Conservation (phyloP, 92 coral and sea anemone genomes). For the Palythoa heliodiscus region DNA sequence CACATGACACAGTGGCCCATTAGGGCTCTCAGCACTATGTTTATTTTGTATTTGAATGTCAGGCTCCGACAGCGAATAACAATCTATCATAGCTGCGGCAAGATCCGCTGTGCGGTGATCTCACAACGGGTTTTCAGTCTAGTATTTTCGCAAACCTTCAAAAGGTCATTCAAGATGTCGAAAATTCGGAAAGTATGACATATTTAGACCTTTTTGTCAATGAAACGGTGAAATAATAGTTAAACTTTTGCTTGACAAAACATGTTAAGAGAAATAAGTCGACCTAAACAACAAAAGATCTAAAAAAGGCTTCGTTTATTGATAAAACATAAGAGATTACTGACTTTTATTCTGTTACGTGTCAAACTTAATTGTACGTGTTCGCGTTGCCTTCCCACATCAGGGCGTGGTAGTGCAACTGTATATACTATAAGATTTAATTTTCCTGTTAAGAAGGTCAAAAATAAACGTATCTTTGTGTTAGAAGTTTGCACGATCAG, state of each 20-base stretch:
- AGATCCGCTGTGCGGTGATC: neutral
- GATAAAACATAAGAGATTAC: neutral
- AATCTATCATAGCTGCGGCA: neutral
- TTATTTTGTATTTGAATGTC: slow-evolving; percentile 10
- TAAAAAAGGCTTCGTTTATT: neutral
- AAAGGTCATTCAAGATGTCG: neutral
- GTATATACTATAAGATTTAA: neutral
- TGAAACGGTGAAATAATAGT: neutral
- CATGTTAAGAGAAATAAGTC: neutral
- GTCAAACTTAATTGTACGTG: neutral
- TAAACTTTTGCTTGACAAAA: neutral
- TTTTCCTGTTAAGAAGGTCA: neutral
- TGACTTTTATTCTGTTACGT: neutral
- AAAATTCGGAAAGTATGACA: neutral
- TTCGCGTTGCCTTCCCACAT: neutral
- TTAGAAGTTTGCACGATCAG: neutral
- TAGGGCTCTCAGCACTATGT: slow-evolving; percentile 13
- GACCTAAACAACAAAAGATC: neutral
- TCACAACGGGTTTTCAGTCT: neutral
- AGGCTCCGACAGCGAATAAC: slow-evolving; percentile 4
- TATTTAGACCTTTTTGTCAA: neutral
- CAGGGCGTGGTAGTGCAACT: neutral
- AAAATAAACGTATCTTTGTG: neutral
- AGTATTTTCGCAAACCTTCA: neutral
- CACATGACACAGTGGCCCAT: slow-evolving; percentile 8